A percentile compares a stretch with the other conserved stretches of the same genome.
phyloP scores from a whole-genome alignment of 2,797 vertebrate species.

The Lagodon rhomboides region DNA sequence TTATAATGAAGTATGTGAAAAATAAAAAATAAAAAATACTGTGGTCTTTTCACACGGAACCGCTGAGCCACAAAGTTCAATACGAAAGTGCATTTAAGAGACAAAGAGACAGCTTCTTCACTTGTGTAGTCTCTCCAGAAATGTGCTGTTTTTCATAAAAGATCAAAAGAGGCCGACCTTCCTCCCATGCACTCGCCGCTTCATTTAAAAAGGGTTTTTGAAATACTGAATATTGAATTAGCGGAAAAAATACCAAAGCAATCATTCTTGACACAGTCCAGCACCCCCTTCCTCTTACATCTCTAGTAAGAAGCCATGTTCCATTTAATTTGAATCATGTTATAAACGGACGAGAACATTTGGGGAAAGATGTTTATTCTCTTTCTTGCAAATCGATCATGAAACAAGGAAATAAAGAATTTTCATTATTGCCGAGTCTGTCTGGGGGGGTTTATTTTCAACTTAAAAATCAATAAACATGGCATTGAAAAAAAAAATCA shows the following conservation, averaged over 20 bases:
- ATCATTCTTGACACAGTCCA: not conserved
- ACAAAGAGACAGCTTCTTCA: conserved; percentile 1
- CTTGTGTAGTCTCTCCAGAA: not conserved
- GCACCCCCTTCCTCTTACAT: not conserved
- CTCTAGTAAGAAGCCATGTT: not conserved
- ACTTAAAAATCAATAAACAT: no score
- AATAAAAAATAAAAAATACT: not conserved
- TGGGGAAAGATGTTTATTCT: not conserved
- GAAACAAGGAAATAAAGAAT: no score
- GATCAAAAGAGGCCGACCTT: not conserved
- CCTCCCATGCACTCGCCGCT: not conserved
- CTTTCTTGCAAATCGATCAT: not conserved
- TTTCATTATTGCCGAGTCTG: no score
- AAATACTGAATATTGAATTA: not conserved
- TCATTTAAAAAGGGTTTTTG: conserved; percentile 6
- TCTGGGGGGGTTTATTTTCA: no score
- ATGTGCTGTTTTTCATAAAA: conserved; percentile 3
- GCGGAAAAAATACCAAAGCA: conserved; percentile 8
- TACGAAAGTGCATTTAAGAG: not conserved
- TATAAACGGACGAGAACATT: no score
- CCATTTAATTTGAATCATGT: not conserved
- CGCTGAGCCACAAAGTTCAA: not conserved
- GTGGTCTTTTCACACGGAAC: conserved; percentile 12
- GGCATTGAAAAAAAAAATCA: no score
- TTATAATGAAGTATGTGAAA: not conserved